Evolutionary conservation across 2,113 vertebrate species (phyloP), one percentile per base, ranked within the genome.

Genomic region (Hypanus sabinus): DNA sequence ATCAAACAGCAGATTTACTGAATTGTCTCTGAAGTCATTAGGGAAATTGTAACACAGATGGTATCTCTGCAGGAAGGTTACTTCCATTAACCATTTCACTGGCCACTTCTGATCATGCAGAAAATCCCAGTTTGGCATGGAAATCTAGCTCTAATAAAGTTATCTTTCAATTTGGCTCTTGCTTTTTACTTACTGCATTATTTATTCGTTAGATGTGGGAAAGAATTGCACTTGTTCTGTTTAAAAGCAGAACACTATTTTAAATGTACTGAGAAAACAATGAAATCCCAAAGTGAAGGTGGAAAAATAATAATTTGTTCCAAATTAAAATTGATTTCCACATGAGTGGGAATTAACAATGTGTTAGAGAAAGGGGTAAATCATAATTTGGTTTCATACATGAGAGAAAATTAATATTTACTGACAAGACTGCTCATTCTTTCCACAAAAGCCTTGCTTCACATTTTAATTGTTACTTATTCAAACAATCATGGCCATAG

Each of bases 21-120:
- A 92, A 65, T 33, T 92, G 90, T 92, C 65, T 71, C 70, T 92
- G 68, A 92, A 92, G 38, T 46, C 90, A 92, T 92, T 73, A 92
- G 90, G 68, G 68, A 71, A 92, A 68, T 71, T 92, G 33, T 65
- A 92, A 92, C 71, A 92, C 90, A 92, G 90, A 92, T 92, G 90
- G 90, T 46, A 20, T 65, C 90, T 92, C 90, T 92, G 90, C 70
- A 46, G 90, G 68, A 92, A 71, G 90, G 33, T 92, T 71, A 92
- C 22, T 92, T 92, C 90, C 33, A 92, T 92, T 92, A 92, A 92
- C 90, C 90, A 92, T 92, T 92, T 92, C 90, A 92, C 65, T 71
- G 65, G 90, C 90, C 90, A 73, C 70, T 33, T 38, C 90, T 71
- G 20, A 92, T 92, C 90, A 92, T 92, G 90, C 90, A 22, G 68